phyloP scores from a whole-genome alignment of 2,888 invertebrate genomes.

The Caenorhabditis japonica region DNA sequence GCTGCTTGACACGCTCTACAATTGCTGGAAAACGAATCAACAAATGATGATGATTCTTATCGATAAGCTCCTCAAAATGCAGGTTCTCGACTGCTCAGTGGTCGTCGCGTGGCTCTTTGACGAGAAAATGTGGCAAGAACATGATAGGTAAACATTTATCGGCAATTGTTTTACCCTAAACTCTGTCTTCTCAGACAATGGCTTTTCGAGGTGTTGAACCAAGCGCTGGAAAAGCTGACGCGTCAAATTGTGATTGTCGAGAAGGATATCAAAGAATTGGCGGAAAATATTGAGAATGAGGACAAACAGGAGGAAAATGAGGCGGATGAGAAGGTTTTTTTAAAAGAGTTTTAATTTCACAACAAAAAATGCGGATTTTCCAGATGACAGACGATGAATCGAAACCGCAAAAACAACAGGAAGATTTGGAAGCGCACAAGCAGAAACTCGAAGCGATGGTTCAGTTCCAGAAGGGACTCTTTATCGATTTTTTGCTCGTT shows the following conservation, averaged over 20 bases:
- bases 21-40: slow-evolving; percentile 94
- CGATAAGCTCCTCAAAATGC: slow-evolving; percentile 96
- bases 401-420: slow-evolving; percentile 17
- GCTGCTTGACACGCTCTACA: slow-evolving; percentile 90
- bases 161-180: neutral
- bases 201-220: slow-evolving; percentile 95
- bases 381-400: slow-evolving; percentile 46
- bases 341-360: neutral
- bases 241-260: slow-evolving; percentile 59
- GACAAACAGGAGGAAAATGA: slow-evolving; percentile 16
- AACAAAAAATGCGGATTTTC: slow-evolving; percentile 4
- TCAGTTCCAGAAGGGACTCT: slow-evolving; percentile 67
- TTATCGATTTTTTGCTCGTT: slow-evolving; percentile 71
- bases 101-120: slow-evolving; percentile 89
- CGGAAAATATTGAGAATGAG: slow-evolving; percentile 42
- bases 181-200: slow-evolving; percentile 83
- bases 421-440: slow-evolving; percentile 36
- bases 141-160: slow-evolving; percentile 56
- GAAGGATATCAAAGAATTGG: slow-evolving; percentile 50
- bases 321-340: slow-evolving; percentile 14
- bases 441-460: slow-evolving; percentile 53
- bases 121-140: slow-evolving; percentile 70
- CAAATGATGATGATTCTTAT: slow-evolving; percentile 95
- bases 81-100: slow-evolving; percentile 94
- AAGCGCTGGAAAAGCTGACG: slow-evolving; percentile 96